A percentile compares a stretch with the other conserved stretches of the same genome.
Conservation (phyloP, 2,113 vertebrate genomes). For the Dissostichus mawsoni region DNA sequence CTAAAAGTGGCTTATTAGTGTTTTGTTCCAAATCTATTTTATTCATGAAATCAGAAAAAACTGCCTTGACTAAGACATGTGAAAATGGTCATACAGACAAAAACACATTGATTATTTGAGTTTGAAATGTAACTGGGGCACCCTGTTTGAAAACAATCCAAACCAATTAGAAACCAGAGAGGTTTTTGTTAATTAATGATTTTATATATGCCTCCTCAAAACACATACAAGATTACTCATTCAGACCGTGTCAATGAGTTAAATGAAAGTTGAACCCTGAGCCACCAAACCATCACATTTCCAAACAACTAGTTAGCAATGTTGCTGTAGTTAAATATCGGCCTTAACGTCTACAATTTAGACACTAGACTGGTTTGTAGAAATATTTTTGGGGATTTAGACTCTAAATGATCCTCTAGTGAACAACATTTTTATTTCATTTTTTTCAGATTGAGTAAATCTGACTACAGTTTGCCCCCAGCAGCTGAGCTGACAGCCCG, state of each 20-base stretch:
- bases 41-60: not conserved
- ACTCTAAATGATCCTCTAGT: not conserved
- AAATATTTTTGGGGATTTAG: too few species aligned
- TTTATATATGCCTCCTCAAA: not conserved
- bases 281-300: slow-evolving; percentile 1
- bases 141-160: not conserved
- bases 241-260: not conserved
- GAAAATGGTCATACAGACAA: not conserved
- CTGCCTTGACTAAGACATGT: not conserved
- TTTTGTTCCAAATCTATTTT: not conserved
- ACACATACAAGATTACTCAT: not conserved
- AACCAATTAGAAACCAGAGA: not conserved
- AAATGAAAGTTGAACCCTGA: not conserved
- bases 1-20: not conserved
- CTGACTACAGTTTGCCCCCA: not conserved
- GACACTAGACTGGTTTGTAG: too few species aligned
- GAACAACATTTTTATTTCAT: not conserved
- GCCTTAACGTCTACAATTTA: not conserved
- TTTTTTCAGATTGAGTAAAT: not conserved
- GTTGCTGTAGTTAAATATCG: not conserved
- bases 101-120: not conserved
- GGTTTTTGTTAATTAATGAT: not conserved
- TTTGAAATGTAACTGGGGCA: not conserved
- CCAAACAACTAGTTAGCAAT: slow-evolving; percentile 3
- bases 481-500: not conserved